phyloP scores from a whole-genome alignment of 1,140 invertebrate genomes.

The Oncopeltus fasciatus region DNA sequence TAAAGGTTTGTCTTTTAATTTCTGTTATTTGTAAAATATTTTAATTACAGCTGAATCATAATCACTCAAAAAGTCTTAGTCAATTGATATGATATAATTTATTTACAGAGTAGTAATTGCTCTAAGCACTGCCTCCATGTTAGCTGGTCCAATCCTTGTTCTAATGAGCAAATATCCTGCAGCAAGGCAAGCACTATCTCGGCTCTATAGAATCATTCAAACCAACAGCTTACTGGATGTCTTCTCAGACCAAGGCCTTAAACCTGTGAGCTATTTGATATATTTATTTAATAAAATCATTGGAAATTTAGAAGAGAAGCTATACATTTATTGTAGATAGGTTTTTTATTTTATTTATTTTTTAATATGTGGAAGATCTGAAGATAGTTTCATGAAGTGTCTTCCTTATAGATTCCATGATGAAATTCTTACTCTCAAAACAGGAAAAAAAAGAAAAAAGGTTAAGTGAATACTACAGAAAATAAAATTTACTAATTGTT shows the following conservation, averaged over 20 bases:
- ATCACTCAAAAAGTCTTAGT: neutral
- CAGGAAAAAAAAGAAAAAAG: too few relatives aligned
- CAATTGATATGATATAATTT: neutral
- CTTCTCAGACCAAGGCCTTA: conserved; percentile 29
- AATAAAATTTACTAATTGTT: too few relatives aligned
- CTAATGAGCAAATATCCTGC: conserved; percentile 44
- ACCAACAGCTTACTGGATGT: conserved; percentile 35
- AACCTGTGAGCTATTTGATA: conserved; percentile 28
- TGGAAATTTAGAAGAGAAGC: too few relatives aligned
- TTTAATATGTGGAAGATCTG: too few relatives aligned
- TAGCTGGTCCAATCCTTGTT: conserved; percentile 34
- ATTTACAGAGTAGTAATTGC: conserved; percentile 32
- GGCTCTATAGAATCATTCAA: conserved; percentile 36
- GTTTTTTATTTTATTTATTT: too few relatives aligned
- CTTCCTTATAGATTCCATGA: too few relatives aligned
- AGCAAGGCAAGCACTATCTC: conserved; percentile 39
- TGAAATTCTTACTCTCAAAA: too few relatives aligned
- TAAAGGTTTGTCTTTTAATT: neutral
- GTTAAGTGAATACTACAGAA: too few relatives aligned
- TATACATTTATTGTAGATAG: too few relatives aligned
- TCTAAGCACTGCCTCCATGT: conserved; percentile 31
- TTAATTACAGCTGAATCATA: neutral
- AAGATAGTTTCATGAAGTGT: too few relatives aligned
- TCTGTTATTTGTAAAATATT: neutral
- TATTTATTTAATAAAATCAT: too few relatives aligned